Percentiles rank a stretch among this genome's conserved stretches.
These are phyloP conservation scores for Morpho deidamia DNA, from an alignment of 2,888 invertebrate species.

Conservation along the genomic window DNA sequence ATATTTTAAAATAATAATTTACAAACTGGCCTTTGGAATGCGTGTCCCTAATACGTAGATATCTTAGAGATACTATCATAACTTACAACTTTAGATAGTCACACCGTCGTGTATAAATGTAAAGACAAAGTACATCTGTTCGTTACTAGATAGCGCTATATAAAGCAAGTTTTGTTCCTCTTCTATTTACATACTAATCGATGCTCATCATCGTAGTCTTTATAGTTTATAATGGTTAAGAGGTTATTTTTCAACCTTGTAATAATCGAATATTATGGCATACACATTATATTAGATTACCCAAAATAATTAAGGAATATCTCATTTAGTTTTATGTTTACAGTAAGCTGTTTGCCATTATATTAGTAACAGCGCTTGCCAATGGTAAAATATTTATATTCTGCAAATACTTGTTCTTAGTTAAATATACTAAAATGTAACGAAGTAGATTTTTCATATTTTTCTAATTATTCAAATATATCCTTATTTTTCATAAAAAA, in stretches of 20 bases:
- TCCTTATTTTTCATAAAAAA: no score
- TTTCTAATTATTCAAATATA: not conserved
- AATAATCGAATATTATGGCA: conserved; percentile 26
- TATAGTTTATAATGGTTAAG: not conserved
- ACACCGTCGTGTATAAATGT: no score
- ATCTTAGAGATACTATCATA: no score
- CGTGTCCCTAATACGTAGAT: no score
- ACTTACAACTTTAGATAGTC: no score
- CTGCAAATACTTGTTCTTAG: conserved; percentile 6
- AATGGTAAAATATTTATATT: conserved; percentile 23
- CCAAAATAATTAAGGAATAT: conserved; percentile 22
- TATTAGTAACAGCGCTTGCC: conserved; percentile 35
- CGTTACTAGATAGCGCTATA: conserved; percentile 8
- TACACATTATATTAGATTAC: conserved; percentile 18
- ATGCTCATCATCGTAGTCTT: conserved; percentile 3
- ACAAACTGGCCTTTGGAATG: no score
- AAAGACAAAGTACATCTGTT: conserved; percentile 6
- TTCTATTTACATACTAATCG: no score
- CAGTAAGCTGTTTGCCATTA: conserved; percentile 30
- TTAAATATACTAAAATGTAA: not conserved
- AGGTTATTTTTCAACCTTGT: conserved; percentile 6
- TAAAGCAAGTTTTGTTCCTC: no score
- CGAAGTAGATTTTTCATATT: not conserved
- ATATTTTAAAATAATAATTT: no score
- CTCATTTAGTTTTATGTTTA: conserved; percentile 29